phyloP scores from a whole-genome alignment of 2,113 vertebrate genomes.

The Sterrhoptilus dennistouni region DNA sequence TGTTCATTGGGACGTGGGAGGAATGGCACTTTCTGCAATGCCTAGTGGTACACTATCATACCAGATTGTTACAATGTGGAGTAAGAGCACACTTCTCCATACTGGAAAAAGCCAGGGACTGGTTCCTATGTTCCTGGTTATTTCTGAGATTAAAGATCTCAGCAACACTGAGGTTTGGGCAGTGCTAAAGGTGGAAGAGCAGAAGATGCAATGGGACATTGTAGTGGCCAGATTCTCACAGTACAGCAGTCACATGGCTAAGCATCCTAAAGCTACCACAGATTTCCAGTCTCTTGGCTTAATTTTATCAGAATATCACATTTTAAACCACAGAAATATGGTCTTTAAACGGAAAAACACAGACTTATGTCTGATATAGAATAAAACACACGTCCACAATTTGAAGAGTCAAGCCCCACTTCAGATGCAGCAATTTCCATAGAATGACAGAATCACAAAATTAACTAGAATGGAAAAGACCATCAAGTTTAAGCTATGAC shows the following conservation, averaged over 20 bases:
- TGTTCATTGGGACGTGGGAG: background rate
- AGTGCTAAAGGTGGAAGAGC: background rate
- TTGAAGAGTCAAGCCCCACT: background rate
- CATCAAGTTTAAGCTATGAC: no score
- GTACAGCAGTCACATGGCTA: background rate
- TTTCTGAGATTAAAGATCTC: background rate
- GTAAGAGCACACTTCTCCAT: background rate
- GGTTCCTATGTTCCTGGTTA: background rate
- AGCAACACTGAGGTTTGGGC: background rate
- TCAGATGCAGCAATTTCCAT: background rate
- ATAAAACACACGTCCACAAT: background rate
- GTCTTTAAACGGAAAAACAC: background rate
- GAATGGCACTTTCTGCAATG: background rate
- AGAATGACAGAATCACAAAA: background rate
- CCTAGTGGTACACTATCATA: background rate
- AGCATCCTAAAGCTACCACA: background rate
- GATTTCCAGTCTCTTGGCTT: background rate
- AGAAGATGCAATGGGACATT: background rate
- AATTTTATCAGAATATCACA: background rate
- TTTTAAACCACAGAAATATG: background rate
- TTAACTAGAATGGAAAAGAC: background rate
- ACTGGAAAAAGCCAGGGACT: background rate
- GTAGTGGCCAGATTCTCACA: background rate
- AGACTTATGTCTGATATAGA: background rate
- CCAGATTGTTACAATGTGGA: background rate